Conservation (phyloP, 2,113 vertebrate genomes). For the Tragelaphus imberbis region DNA sequence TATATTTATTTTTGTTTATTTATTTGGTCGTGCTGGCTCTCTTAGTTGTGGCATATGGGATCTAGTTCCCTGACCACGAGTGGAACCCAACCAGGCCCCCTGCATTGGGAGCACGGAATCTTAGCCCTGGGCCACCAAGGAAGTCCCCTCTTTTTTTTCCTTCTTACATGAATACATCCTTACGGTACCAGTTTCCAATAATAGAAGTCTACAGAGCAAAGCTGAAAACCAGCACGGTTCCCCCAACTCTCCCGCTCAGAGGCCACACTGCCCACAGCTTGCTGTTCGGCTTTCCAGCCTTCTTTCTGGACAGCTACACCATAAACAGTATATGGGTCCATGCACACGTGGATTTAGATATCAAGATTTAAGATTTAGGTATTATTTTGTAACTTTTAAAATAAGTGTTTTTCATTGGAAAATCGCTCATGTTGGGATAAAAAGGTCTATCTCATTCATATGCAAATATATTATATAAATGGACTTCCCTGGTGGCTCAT, state of each 20-base stretch:
- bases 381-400: background rate
- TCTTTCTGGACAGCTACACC: background rate
- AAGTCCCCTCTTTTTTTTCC: background rate
- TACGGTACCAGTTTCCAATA: background rate
- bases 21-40: background rate
- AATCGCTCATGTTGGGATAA: background rate
- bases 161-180: background rate
- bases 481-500: too few species aligned
- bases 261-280: background rate
- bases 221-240: background rate
- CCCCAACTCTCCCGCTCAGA: background rate
- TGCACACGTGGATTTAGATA: background rate
- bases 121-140: background rate
- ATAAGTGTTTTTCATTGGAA: background rate
- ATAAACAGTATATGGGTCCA: background rate
- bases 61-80: background rate
- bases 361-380: background rate
- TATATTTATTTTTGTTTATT: background rate
- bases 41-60: background rate
- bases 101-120: background rate
- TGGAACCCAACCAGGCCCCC: background rate
- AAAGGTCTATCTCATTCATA: background rate
- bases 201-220: background rate
- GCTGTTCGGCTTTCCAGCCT: background rate
- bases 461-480: background rate